phyloP scores from a whole-genome alignment of 2,797 vertebrate genomes.

The Spinibarbus caldwelli region DNA sequence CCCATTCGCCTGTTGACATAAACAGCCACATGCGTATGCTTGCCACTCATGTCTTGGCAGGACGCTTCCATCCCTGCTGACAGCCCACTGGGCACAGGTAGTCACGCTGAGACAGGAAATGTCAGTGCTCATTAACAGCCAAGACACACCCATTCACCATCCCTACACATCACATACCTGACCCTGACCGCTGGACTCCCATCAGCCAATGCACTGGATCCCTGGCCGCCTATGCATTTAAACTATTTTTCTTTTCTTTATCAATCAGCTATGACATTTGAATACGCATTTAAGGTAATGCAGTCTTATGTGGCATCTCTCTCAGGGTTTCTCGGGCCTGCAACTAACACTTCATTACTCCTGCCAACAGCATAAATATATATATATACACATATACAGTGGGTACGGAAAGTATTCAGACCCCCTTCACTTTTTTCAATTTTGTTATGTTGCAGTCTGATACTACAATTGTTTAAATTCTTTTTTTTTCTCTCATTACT shows the following conservation, averaged over 20 bases:
- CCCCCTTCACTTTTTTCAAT: no score
- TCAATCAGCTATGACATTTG: constrained; percentile 7
- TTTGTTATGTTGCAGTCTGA: no score
- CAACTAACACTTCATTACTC: not conserved
- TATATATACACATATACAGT: not conserved
- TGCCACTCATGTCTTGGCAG: constrained; percentile 64
- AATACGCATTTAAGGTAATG: not conserved
- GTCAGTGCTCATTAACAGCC: constrained; percentile 76
- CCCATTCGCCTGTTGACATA: constrained; percentile 44
- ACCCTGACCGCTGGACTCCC: constrained; percentile 10
- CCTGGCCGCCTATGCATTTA: not conserved
- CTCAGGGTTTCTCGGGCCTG: not conserved
- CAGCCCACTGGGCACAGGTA: constrained; percentile 68
- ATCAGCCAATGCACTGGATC: not conserved
- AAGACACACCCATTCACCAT: constrained; percentile 58
- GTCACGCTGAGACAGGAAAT: constrained; percentile 77
- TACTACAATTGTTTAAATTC: no score
- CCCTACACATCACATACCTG: constrained; percentile 6
- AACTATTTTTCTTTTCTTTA: not conserved
- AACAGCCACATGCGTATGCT: constrained; percentile 46
- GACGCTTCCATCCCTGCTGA: constrained; percentile 63
- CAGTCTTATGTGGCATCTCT: not conserved
- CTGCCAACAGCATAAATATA: not conserved
- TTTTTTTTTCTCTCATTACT: no score
- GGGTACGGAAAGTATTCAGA: no score